Evolutionary conservation across 2,888 invertebrate genomes (phyloP), one percentile per base, ranked within the genome.

Genomic region (Hipparchia sbordonii): DNA sequence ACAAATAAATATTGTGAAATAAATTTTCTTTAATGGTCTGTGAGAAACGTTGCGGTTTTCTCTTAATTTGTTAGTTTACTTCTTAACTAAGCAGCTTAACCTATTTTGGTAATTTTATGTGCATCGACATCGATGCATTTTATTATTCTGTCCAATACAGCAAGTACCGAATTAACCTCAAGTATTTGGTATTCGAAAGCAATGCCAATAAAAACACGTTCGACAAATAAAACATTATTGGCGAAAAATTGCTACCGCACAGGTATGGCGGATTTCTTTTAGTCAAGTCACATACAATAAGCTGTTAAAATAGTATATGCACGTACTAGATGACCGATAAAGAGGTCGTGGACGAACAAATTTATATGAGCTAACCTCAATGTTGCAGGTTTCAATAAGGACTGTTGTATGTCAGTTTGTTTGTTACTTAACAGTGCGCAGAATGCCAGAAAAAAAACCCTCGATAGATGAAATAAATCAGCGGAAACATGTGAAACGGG

Each of bases 291-390:
- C 82, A 87, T 82, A 86, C 87, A 82, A 80, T 82, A 82, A 82
- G 83, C 87, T 77, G 87, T 87, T 89, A 88, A 84, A 90, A 89
- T 89, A 90, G 87, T 89, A 84, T 84, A 85, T 86, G 86, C 92
- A 89, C 82, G 88, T 87, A 85, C 80, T 84, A 84, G 92, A 92
- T 92, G 92, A 91, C 92, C 90, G 92, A 92, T 92, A 91, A 90
- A 85, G 82, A 82, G 89, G 87, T 87, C 87, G 82, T 80, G 82
- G 80, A 85, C 85, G 84, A 82, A 87, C 85, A 81, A 74, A 86
- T 87, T 88, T 86, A 87, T 87, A 87, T 88, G 87, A 89, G 85
- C 87, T 88, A 89, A 86, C 84, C 80, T 85, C 86, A 88, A 86
- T 87, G 88, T 86, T 85, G 79, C 72, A 79, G 78, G 76, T 81